Evolutionary conservation across 1,140 invertebrate genomes (phyloP).

Genomic region (Aricia agestis): DNA sequence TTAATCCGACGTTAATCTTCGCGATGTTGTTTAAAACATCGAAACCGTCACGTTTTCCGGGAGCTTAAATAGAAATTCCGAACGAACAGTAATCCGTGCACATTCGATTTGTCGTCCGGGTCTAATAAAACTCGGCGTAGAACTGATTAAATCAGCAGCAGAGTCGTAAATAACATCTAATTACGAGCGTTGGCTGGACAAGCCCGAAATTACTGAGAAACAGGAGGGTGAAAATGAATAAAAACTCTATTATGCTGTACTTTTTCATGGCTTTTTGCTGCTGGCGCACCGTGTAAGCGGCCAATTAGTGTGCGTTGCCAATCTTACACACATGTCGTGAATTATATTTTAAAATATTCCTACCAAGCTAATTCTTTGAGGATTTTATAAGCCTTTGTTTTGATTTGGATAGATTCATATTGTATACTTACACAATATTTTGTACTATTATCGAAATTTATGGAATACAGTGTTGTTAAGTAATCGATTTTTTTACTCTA

Average conservation of each 20-base stretch:
- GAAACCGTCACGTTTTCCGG: not conserved
- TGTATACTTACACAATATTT: too few species aligned
- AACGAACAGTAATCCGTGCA: not conserved
- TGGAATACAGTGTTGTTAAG: too few species aligned
- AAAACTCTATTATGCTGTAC: not conserved
- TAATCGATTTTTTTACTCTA: too few species aligned
- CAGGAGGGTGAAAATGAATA: constrained; percentile 1
- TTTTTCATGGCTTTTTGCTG: not conserved
- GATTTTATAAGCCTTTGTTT: too few species aligned
- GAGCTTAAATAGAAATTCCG: not conserved
- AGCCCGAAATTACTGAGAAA: not conserved
- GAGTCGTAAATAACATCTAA: constrained; percentile 15
- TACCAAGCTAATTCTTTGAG: too few species aligned
- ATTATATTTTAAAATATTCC: not conserved
- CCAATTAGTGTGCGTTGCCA: not conserved
- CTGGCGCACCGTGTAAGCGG: not conserved
- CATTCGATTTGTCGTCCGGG: not conserved
- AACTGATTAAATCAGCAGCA: not conserved
- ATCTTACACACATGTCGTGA: not conserved
- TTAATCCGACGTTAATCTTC: not conserved
- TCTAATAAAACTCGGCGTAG: not conserved
- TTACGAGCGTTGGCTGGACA: not conserved
- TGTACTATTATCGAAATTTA: too few species aligned
- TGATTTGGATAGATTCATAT: too few species aligned
- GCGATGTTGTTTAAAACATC: constrained; percentile 1